Base-by-base conservation (phyloP, 2,888 invertebrate species). In the Phaedon cochleariae region DNA sequence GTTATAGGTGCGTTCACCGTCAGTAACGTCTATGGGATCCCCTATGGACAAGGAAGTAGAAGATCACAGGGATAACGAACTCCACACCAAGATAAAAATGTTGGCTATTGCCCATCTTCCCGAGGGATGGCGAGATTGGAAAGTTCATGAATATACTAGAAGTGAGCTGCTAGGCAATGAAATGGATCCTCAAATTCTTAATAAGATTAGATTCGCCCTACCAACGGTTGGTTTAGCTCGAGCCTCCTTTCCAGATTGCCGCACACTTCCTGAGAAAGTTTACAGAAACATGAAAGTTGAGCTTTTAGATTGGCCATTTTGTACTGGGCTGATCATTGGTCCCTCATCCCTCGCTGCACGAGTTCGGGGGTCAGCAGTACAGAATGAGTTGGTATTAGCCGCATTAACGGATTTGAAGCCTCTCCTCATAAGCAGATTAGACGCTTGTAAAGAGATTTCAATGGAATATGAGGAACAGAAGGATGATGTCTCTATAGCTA, bases 241-340 rank as follows among this genome's bases (percentile, higher is more conserved):
- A 51, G 73, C 73, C 7, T 73, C 72, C 34, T 63, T 61, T 6
- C 72, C 72, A 12, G 57, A 60, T n/a, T n/a, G n/a, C n/a, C n/a
- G n/a, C n/a, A n/a, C n/a, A n/a, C n/a, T n/a, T n/a, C n/a, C n/a
- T n/a, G 71, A 76, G 53, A 67, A 63, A 46, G 59, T 52, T 4
- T 76, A 62, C 59, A 48, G 68, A 20, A 65, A 73, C 53, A 69
- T 65, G 18, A 76, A 75, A 52, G 31, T 71, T 1, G 68, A 66
- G 21, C 62, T 75, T 41, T 53, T 76, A 20, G 52, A 64, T 10
- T 75, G 74, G 74, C 68, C 72, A 9, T 59, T 76, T 20, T 73
- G 73, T 46, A 46, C 68, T 22, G 72, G 69, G 5, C 63, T 73
- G 0, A 71, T 73, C 17, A 66, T 71, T 37, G 61, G 63, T 9